Conservation (phyloP, 2,888 invertebrate genomes). For the Vesta saturnalis region DNA sequence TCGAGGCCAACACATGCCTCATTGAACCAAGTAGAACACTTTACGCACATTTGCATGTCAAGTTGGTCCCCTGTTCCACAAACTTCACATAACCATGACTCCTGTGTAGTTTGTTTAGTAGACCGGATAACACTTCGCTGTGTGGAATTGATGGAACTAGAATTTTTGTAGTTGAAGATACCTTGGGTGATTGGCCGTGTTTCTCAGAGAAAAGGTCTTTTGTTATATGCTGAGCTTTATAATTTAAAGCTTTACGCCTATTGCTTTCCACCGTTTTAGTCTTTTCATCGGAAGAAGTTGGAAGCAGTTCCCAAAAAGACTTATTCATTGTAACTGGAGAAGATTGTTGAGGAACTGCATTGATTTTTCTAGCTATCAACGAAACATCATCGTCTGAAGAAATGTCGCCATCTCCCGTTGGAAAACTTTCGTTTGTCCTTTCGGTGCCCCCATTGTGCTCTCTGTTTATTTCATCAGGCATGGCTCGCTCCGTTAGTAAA, state of each 20-base stretch:
- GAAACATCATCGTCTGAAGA: no score
- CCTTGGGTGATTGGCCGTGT: neutral
- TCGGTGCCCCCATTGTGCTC: no score
- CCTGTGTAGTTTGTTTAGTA: neutral
- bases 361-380: neutral
- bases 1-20: neutral
- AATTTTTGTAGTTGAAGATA: neutral
- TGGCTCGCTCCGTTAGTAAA: no score
- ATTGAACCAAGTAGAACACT: neutral
- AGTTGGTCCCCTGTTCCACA: no score
- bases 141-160: neutral
- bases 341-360: conserved; percentile 1
- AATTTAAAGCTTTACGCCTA: no score
- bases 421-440: no score
- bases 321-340: no score
- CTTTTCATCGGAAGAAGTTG: neutral
- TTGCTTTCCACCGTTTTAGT: no score
- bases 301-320: neutral
- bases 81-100: no score
- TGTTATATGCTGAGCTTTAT: neutral
- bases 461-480: no score
- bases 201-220: no score
- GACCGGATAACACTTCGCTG: neutral
- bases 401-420: no score
- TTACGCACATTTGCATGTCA: neutral